phyloP scores from a whole-genome alignment of 2,888 invertebrate species.

The Lissocephala sabroskyi region DNA sequence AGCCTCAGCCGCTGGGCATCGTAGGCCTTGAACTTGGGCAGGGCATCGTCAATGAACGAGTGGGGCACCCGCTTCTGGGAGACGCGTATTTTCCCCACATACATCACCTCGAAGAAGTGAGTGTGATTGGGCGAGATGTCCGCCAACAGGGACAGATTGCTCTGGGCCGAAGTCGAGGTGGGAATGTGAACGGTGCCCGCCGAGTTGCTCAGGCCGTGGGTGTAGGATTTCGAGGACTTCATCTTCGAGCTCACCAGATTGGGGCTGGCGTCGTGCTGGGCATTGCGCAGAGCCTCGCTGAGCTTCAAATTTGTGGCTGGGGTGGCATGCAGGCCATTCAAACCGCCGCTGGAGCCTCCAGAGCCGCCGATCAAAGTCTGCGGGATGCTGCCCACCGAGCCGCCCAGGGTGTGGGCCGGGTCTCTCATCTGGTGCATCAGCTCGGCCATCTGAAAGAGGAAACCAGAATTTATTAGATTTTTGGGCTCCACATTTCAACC shows the following conservation, averaged over 20 bases:
- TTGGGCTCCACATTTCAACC: no score
- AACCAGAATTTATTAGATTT: no score
- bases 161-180: constrained; percentile 70
- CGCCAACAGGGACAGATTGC: constrained; percentile 69
- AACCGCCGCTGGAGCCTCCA: constrained; percentile 39
- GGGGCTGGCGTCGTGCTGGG: constrained; percentile 71
- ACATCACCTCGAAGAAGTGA: constrained; percentile 91
- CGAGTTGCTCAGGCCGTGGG: constrained; percentile 71
- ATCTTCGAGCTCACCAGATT: constrained; percentile 69
- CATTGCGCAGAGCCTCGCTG: constrained; percentile 68
- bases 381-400: constrained; percentile 72
- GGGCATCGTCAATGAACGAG: constrained; percentile 91
- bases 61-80: constrained; percentile 87
- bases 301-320: constrained; percentile 71
- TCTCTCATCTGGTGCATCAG: constrained; percentile 73
- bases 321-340: constrained; percentile 67
- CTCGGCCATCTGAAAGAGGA: constrained; percentile 71
- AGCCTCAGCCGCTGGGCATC: constrained; percentile 79
- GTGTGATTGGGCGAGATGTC: constrained; percentile 90
- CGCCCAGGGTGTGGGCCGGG: constrained; percentile 71
- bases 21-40: constrained; percentile 86
- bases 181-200: constrained; percentile 72
- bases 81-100: constrained; percentile 92
- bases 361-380: constrained; percentile 68
- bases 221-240: constrained; percentile 72